Evolutionary conservation across 1,140 invertebrate species (phyloP), one percentile per base, ranked within the genome.

Genomic region (Hestina assimilis): DNA sequence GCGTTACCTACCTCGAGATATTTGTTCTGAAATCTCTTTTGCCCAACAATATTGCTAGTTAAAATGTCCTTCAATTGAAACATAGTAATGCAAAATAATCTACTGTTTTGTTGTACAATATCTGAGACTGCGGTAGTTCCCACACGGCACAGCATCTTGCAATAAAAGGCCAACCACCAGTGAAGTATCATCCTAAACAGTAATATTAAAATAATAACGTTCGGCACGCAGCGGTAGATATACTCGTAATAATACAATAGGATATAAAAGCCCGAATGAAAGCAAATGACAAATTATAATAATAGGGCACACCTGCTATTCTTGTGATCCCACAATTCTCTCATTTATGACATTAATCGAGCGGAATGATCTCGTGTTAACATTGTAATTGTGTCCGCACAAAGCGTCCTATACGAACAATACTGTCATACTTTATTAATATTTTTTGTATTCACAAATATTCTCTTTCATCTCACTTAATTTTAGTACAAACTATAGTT

Each of bases 261-360:
- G 59, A 73, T 71, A 72, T 75, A 72, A 73, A 77, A 76, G 61
- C 52, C n/a, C 51, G 66, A 73, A 72, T 73, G 66, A 80, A 62
- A 60, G 69, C 71, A 70, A 81, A 86, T 86, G 83, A 85, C 77
- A 85, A 86, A 88, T 86, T 85, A 77, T 86, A 69, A 80, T 83
- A 86, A 88, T 85, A 79, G 71, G 66, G 75, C 69, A 85, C 85
- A 88, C 85, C 85, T 88, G 85, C 80, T 84, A 84, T 88, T 81
- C 83, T 87, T 86, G 85, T 83, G 83, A 88, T 85, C 79, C 62
- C 62, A 79, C 79, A 87, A 84, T 83, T 88, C 80, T 87, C 83
- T 87, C 85, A 85, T 88, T 88, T 88, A 85, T 88, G 80, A 84
- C 69, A 71, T 75, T 87, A 87, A 88, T 88, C 76, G 83, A 81